These are phyloP conservation scores for Drosophila saltans DNA, from an alignment of 1,140 invertebrate genomes.

Conservation along the genomic window DNA sequence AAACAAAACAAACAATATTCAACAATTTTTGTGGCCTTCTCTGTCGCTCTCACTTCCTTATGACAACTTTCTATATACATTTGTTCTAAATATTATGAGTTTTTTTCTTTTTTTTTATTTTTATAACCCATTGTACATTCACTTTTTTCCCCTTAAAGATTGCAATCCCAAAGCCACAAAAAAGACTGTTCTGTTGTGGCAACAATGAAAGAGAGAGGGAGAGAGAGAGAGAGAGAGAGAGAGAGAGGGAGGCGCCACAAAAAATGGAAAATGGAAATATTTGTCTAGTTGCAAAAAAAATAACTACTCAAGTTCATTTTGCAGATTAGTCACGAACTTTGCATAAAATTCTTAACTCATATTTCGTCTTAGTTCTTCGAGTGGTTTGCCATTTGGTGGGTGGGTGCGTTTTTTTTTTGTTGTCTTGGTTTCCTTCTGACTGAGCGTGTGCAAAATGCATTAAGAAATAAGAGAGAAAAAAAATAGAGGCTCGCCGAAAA, in stretches of 20 bases:
- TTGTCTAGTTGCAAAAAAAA: conserved; percentile 2
- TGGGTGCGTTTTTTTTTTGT: not conserved
- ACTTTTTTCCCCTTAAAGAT: conserved; percentile 19
- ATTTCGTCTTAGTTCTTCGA: conserved; percentile 10
- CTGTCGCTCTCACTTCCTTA: not conserved
- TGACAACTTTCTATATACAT: conserved; percentile 8
- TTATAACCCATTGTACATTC: conserved; percentile 10
- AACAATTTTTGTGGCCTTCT: not conserved
- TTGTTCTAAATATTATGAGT: conserved; percentile 8
- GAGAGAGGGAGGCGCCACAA: conserved; percentile 4
- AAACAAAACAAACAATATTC: not conserved
- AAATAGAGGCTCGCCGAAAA: conserved; percentile 21
- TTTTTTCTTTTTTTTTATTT: no score
- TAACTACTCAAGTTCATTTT: conserved; percentile 18
- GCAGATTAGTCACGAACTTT: conserved; percentile 35
- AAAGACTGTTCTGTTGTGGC: no score
- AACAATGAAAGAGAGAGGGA: no score
- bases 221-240: no score
- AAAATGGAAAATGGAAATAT: not conserved
- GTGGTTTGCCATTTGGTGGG: not conserved
- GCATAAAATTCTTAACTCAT: conserved; percentile 30
- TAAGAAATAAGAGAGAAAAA: not conserved
- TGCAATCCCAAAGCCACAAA: conserved; percentile 6
- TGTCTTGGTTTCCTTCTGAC: not conserved
- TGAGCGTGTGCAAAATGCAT: conserved; percentile 24